phyloP scores from a whole-genome alignment of 1,140 invertebrate genomes.

The Ceratina australensis region DNA sequence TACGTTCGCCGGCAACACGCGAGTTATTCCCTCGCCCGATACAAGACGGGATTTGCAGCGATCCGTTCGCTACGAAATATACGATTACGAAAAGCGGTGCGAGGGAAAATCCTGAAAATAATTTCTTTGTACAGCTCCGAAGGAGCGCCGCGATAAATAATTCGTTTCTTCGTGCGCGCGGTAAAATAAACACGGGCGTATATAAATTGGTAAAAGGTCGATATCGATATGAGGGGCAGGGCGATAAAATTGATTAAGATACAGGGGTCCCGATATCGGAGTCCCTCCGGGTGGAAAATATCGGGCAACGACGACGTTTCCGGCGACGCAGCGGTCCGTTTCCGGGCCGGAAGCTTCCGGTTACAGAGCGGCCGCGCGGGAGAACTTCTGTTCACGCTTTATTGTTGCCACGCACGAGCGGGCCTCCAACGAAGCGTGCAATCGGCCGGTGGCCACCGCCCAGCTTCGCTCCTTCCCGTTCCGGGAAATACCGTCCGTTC shows the following conservation, averaged over 20 bases:
- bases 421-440: constrained; percentile 34
- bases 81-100: too few relatives aligned
- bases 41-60: neutral
- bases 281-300: constrained; percentile 43
- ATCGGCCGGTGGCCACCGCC: neutral
- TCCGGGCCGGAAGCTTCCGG: constrained; percentile 54
- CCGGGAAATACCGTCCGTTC: constrained; percentile 3
- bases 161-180: too few relatives aligned
- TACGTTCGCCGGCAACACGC: neutral
- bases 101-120: too few relatives aligned
- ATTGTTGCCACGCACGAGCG: constrained; percentile 47
- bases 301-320: constrained; percentile 52
- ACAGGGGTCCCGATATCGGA: constrained; percentile 4
- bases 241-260: constrained; percentile 37
- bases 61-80: too few relatives aligned
- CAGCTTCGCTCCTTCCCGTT: neutral
- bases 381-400: constrained; percentile 62
- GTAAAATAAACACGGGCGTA: neutral
- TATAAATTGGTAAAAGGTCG: neutral
- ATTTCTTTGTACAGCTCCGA: too few relatives aligned
- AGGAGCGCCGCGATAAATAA: too few relatives aligned
- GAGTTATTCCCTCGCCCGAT: neutral
- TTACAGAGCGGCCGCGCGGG: constrained; percentile 30
- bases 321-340: constrained; percentile 50
- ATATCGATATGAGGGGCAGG: neutral